These are phyloP conservation scores for Turdus rufiventris DNA, from an alignment of 2,113 vertebrate species.

Conservation along the genomic window DNA sequence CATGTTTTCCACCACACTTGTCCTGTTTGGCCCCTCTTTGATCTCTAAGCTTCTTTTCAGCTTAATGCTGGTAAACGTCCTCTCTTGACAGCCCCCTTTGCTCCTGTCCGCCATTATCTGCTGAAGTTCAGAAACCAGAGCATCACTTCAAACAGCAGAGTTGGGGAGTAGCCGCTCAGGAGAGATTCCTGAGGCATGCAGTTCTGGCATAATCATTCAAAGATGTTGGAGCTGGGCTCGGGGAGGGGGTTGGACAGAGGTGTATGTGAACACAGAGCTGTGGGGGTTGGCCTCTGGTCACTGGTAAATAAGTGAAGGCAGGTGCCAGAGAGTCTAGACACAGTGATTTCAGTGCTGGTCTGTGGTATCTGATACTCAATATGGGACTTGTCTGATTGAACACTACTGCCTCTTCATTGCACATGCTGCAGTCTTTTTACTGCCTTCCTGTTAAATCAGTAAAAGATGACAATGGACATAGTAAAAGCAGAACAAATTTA, in stretches of 20 bases:
- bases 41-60: slow-evolving; percentile 75
- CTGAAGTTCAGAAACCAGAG: slow-evolving; percentile 80
- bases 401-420: slow-evolving; percentile 83
- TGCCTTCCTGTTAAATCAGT: slow-evolving; percentile 89
- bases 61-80: slow-evolving; percentile 78
- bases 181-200: slow-evolving; percentile 79
- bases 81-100: slow-evolving; percentile 77
- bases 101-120: slow-evolving; percentile 80
- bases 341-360: slow-evolving; percentile 90
- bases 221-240: slow-evolving; percentile 75
- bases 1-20: slow-evolving; percentile 71
- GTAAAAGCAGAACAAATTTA: slow-evolving; percentile 79
- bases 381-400: slow-evolving; percentile 88
- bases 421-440: slow-evolving; percentile 77
- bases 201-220: slow-evolving; percentile 85
- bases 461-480: slow-evolving; percentile 77
- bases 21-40: slow-evolving; percentile 76
- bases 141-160: slow-evolving; percentile 82
- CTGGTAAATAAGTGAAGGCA: slow-evolving; percentile 96
- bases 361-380: slow-evolving; percentile 95
- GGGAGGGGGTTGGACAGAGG: slow-evolving; percentile 66
- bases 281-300: slow-evolving; percentile 88
- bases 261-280: slow-evolving; percentile 70
- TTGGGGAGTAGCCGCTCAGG: slow-evolving; percentile 74
- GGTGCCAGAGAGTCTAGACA: slow-evolving; percentile 99